These are phyloP conservation scores for Capreolus pygargus DNA, from an alignment of 2,113 vertebrate genomes.

Conservation along the genomic window DNA sequence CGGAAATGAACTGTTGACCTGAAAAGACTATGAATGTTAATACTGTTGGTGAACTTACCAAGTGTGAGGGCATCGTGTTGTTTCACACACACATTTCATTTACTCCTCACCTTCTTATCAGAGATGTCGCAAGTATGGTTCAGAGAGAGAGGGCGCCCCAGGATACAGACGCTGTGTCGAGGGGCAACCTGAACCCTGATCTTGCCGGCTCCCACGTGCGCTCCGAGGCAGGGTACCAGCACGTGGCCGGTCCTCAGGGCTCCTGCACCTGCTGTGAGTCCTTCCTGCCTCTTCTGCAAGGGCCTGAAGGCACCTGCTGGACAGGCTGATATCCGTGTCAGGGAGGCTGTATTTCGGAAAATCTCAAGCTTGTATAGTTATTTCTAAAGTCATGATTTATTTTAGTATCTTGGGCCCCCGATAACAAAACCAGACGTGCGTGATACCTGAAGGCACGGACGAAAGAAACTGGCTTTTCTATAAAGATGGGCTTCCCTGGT, in stretches of 20 bases:
- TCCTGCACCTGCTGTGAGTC: fast-evolving
- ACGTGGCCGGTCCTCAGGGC: fast-evolving
- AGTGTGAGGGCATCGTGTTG: neutral
- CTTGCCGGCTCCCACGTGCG: neutral
- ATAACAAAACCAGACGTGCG: neutral
- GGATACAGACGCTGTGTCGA: neutral
- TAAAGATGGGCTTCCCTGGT: neutral
- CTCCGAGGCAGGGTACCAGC: fast-evolving
- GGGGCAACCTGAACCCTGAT: neutral
- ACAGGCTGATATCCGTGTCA: neutral
- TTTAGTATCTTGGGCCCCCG: neutral
- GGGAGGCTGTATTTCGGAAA: neutral
- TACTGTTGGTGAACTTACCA: neutral
- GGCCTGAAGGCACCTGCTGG: too few species aligned
- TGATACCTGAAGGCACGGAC: neutral
- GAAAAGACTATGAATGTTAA: neutral
- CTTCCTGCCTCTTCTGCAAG: neutral
- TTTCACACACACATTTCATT: neutral
- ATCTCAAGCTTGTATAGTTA: neutral
- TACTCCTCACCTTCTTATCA: neutral
- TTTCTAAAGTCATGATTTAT: neutral
- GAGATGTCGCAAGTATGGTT: neutral
- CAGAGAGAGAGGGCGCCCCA: neutral
- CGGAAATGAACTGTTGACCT: neutral
- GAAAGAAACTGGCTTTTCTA: neutral